phyloP scores from a whole-genome alignment of 2,797 vertebrate species.

The Phrynocephalus vlangalii region DNA sequence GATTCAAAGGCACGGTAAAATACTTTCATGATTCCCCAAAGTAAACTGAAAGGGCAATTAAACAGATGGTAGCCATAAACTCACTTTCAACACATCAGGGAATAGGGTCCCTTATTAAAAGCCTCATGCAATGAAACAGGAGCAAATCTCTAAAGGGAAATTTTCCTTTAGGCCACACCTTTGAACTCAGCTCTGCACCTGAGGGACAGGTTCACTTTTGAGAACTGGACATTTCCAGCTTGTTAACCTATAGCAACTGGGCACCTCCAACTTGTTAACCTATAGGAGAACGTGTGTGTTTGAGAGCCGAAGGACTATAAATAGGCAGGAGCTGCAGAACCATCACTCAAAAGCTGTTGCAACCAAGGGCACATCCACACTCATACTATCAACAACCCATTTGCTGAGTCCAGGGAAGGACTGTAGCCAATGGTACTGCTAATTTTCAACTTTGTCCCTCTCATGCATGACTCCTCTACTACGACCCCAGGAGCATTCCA shows the following conservation, averaged over 20 bases:
- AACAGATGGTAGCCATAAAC: constrained; percentile 72
- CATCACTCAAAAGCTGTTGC: constrained; percentile 38
- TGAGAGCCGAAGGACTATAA: constrained; percentile 2
- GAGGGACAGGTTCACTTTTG: constrained; percentile 47
- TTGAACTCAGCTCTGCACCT: constrained; percentile 53
- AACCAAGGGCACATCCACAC: neutral
- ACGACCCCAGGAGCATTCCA: too few species aligned
- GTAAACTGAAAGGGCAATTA: constrained; percentile 65
- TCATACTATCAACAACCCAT: constrained; percentile 14
- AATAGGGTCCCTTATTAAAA: constrained; percentile 72
- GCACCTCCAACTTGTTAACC: neutral
- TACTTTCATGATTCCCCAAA: constrained; percentile 62
- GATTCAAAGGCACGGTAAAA: constrained; percentile 62
- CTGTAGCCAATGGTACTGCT: neutral
- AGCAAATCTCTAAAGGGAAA: constrained; percentile 39
- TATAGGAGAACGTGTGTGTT: constrained; percentile 7
- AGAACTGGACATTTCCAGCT: neutral
- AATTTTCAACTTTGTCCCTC: too few species aligned
- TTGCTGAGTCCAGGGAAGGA: neutral
- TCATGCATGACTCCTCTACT: too few species aligned
- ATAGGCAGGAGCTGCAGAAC: constrained; percentile 3
- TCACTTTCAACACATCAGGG: constrained; percentile 67
- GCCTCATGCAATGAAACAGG: constrained; percentile 52
- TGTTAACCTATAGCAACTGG: neutral
- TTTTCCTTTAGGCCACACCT: constrained; percentile 52